Evolutionary conservation across 1,140 invertebrate species (phyloP).

Genomic region (Brachionus sp.): DNA sequence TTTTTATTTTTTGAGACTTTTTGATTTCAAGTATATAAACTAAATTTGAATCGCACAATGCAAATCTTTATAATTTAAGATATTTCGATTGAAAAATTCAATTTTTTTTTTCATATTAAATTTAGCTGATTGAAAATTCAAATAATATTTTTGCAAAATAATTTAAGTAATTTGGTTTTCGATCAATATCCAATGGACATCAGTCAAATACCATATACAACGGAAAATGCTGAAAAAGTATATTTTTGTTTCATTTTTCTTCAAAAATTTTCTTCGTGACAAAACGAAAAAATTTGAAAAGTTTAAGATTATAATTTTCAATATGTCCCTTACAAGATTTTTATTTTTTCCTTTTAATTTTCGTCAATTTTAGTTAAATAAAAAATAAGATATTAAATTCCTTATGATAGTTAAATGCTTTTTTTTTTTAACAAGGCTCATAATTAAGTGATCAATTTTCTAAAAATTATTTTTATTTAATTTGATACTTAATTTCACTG

Average conservation of each 20-base stretch:
- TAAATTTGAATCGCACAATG: slow-evolving; percentile 9
- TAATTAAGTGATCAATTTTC: too few species aligned
- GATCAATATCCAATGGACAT: not conserved
- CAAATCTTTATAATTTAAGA: not conserved
- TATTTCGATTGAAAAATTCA: slow-evolving; percentile 1
- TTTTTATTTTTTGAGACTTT: not conserved
- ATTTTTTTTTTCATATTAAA: slow-evolving; percentile 1
- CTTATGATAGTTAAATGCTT: not conserved
- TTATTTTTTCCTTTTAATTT: not conserved
- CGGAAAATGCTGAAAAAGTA: slow-evolving; percentile 25
- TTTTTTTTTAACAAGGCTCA: not conserved
- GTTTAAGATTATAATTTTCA: too few species aligned
- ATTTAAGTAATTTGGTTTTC: not conserved
- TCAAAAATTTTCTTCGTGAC: not conserved
- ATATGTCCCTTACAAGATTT: too few species aligned
- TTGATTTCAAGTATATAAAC: not conserved
- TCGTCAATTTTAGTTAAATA: not conserved
- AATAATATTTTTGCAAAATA: not conserved
- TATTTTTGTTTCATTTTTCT: not conserved
- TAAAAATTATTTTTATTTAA: too few species aligned
- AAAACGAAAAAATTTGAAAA: too few species aligned
- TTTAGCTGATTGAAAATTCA: slow-evolving; percentile 12
- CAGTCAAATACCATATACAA: not conserved
- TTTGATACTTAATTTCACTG: too few species aligned
- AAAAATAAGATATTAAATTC: too few species aligned